These are phyloP conservation scores for Elgaria multicarinata DNA, from an alignment of 2,113 vertebrate genomes.

Conservation along the genomic window DNA sequence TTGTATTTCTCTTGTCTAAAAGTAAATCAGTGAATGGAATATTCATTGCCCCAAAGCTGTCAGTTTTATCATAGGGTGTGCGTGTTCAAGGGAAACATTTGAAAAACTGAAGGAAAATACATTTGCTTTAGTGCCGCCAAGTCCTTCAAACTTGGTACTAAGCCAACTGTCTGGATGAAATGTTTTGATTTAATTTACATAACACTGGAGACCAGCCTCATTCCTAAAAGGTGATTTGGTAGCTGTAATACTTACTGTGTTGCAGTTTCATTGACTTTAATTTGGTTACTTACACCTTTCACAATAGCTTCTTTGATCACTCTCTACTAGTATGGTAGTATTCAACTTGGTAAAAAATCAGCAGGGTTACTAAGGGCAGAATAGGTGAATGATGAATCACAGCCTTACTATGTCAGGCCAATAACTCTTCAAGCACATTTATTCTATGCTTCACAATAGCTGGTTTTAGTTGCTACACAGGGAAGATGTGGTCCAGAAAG, in stretches of 20 bases:
- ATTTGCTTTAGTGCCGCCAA: background rate
- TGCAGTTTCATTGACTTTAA: background rate
- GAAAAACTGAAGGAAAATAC: constrained; percentile 55
- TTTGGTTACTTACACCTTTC: background rate
- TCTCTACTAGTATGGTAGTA: background rate
- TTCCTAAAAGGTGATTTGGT: background rate
- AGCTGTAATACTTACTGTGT: background rate
- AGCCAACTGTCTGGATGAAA: background rate
- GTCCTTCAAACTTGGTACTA: background rate
- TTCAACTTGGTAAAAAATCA: background rate
- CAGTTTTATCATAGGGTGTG: constrained; percentile 59
- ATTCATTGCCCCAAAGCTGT: constrained; percentile 66
- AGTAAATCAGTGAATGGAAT: constrained; percentile 62
- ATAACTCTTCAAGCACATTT: background rate
- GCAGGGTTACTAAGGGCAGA: background rate
- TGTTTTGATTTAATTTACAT: background rate
- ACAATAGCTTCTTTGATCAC: background rate
- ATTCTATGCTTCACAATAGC: background rate
- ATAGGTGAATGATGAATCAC: background rate
- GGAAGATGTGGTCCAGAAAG: background rate
- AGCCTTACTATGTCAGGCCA: background rate
- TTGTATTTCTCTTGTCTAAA: constrained; percentile 45
- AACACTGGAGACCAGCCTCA: background rate
- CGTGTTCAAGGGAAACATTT: constrained; percentile 56
- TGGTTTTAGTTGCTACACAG: background rate